Evolutionary conservation across 2,797 vertebrate genomes (phyloP), one percentile per base, ranked within the genome.

Genomic region (Vespertilio murinus): DNA sequence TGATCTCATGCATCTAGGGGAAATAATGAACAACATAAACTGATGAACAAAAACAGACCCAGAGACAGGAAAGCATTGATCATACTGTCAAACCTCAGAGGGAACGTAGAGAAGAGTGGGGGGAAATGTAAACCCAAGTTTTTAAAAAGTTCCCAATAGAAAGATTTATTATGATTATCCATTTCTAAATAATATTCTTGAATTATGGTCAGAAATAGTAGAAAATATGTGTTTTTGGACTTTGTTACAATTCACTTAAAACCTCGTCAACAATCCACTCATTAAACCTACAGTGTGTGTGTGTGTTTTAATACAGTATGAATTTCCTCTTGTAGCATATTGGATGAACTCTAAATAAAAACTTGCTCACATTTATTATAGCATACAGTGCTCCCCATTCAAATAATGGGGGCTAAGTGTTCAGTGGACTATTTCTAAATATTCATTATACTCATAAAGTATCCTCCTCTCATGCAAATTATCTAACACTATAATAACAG

Each of bases 381-480:
- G 33, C 12, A 90, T 52, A 90, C 25, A 65, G 42, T 81, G 2
- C 5, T 14, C 38, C 5, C 35, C 4, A 35, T 3, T 47, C 42
- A 93, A 92, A 78, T 38, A 89, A 65, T 69, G 25, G 35, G 61
- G 49, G 47, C 47, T 40, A 93, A 89, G 9, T 38, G 42, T 71
- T 86, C 87, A 40, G 35, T 88, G 45, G 88, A 91, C 75, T 16
- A 81, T 64, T 94, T 87, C 52, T 83, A 59, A 42, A 65, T 88
- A 86, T 81, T 93, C 45, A 78, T 40, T 71, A 82, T 6, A 88
- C 4, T 71, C 22, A 16, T 84, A 87, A 56, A 56, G 23, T 79
- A 28, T 74, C 38, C 52, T 93, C 38, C 23, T 90, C 42, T 93
- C 61, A 96, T 87, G 86, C 40, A 96, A 90, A 84, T 64, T 52